Evolutionary conservation across 2,888 invertebrate species (phyloP), one percentile per base, ranked within the genome.

Genomic region (Erpobdella octoculata): DNA sequence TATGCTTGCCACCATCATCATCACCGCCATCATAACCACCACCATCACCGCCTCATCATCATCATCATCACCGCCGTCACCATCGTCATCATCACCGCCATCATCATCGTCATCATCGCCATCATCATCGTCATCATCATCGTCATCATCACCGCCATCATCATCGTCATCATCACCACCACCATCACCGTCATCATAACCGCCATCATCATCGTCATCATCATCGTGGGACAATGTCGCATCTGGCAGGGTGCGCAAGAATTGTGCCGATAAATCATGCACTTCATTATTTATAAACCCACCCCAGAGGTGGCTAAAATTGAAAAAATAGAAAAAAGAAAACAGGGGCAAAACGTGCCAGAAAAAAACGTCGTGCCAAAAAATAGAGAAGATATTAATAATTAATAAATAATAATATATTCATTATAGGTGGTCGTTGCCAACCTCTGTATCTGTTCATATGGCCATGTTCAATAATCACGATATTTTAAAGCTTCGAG

Each of bases 61-160:
- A 64, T 65, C 61, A 70, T 65, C 61, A 70, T 65, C 61, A 65
- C 35, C 70, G 18, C 36, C 70, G 33, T 70, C 70, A 64, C 36
- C 70, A 65, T 70, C 70, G 35, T 70, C 70, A 59, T 64, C 70
- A 70, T 70, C 70, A 35, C 33, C 70, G 6, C 25, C 70, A 37
- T 70, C 61, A 70, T 70, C 70, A 65, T 70, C 70, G 48, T 70
- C 69, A 1, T 70, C 64, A 64, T 70, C 61, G 48, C 62, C 61
- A 62, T 70, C 70, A 35, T 70, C 70, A 67, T 70, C 70, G 35
- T 70, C 70, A 59, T 65, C 70, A 65, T 65, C 61, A 65, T 37
- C 70, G 25, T 37, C 70, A 70, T 70, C 70, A 62, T 36, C 70
- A 37, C 2, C 61, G 3, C 48, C 68, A 68, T 68, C 68, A 68